Evolutionary conservation across 2,797 vertebrate species (phyloP), one percentile per base, ranked within the genome.

Genomic region (Sebastes iracundus): DNA sequence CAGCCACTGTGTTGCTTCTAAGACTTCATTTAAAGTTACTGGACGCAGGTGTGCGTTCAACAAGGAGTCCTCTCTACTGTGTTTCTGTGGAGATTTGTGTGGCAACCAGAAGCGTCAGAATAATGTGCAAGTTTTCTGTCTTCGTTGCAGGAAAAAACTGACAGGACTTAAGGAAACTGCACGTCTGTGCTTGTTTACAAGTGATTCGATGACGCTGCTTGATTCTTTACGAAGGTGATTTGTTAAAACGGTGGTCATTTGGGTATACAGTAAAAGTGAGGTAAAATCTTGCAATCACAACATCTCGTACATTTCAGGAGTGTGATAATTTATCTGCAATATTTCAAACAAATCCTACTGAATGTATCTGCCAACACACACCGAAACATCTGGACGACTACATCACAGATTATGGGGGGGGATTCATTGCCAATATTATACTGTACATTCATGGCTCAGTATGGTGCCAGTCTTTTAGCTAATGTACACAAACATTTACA

Each of bases 381-480:
- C 72, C 73, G 58, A 86, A 75, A 90, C 82, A 67, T 90, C 86
- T 82, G 82, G 84, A 92, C 80, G 63, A 86, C 75, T n/a, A 92
- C 90, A 86, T 75, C 81, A 90, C 87, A 86, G 83, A 78, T 83
- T 79, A 87, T 55, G 60, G 73, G 72, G 83, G 83, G 67, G 78
- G 59, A 58, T 77, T 88, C 68, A 46, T 86, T 53, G 75, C 82
- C 84, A 72, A 72, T 84, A 86, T 81, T 68, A 86, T 72, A 78
- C 86, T 90, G 86, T 90, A 93, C 91, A 93, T 93, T 91, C 88
- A 92, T 69, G 90, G 92, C 91, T 85, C 82, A 66, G n/a, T 91
- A 91, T 90, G 88, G 68, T 30, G 89, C 90, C 91, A 91, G 82
- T 82, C 78, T 81, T 80, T 88, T 77, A 77, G 72, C 72, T 90